Base-by-base conservation (phyloP, 2,888 invertebrate species). In the Deilephila porcellus region DNA sequence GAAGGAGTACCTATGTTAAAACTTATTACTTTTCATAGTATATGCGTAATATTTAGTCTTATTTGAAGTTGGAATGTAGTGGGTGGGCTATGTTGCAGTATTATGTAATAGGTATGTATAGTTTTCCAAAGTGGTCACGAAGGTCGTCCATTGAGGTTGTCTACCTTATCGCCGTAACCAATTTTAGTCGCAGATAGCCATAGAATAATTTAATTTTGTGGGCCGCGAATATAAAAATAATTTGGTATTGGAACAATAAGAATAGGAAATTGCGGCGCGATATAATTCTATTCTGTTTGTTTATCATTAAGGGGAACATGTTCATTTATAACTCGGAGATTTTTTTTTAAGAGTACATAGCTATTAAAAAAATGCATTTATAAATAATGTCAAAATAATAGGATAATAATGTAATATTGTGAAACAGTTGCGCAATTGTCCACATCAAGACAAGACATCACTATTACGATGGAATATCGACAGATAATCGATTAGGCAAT, bases 121-220 rank as follows among this genome's bases (percentile, higher is more conserved):
- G 17, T 20, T 1, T 25, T 20, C 45, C 17, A 17, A 37, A 45
- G 67, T 67, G 25, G 52, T 52, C 52, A 45, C 17, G 67, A 67
- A 67, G 67, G 67, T 67, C 52, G 11, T 67, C 6, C 5, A 52
- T 29, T 67, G 52, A 52, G 67, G 67, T 67, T 25, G 52, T 52
- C 45, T 52, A 67, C 67, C 67, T 67, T 52, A 19, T 52, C 60
- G 45, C 52, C 25, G 17, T 52, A 67, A 67, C 67, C 14, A 45
- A 64, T 45, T 64, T 52, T 67, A 5, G 67, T 67, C 20, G 29
- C n/a, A 63, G 34, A 34, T 52, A 52, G 25, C 20, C 45, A 0
- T 37, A 1, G 20, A 7, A 3, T 52, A 17, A 29, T 67, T 11
- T n/a, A 11, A 0, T 29, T 52, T 52, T 17, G 17, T 52, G 6